These are phyloP conservation scores for Scylla paramamosain DNA, from an alignment of 1,140 invertebrate species.

Conservation along the genomic window DNA sequence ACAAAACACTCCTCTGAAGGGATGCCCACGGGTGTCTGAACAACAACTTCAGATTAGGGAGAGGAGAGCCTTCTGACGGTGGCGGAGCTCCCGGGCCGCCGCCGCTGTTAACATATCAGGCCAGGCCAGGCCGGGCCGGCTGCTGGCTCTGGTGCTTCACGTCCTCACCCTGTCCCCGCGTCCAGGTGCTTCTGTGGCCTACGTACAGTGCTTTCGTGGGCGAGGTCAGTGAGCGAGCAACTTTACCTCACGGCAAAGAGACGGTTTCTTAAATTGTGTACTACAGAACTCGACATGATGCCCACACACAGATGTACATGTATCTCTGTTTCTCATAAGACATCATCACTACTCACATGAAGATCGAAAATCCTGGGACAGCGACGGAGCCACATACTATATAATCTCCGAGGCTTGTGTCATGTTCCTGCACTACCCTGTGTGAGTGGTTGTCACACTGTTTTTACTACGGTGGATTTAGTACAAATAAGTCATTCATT, in stretches of 20 bases:
- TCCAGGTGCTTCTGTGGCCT: slow-evolving; percentile 69
- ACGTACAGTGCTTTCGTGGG: slow-evolving; percentile 40
- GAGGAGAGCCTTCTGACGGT: slow-evolving; percentile 27
- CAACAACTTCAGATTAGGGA: background rate
- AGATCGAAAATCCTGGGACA: slow-evolving; percentile 61
- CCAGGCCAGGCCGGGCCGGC: slow-evolving; percentile 14
- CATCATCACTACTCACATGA: slow-evolving; percentile 49
- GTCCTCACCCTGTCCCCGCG: slow-evolving; percentile 16
- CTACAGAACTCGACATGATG: background rate
- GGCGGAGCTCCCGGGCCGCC: background rate
- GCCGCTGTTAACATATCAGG: slow-evolving; percentile 64
- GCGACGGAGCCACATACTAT: slow-evolving; percentile 61
- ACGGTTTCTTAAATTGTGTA: background rate
- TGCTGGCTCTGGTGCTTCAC: slow-evolving; percentile 42
- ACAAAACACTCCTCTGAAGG: background rate
- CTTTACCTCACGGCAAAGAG: slow-evolving; percentile 32
- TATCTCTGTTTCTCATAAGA: slow-evolving; percentile 36
- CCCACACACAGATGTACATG: slow-evolving; percentile 52
- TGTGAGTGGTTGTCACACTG: slow-evolving; percentile 47
- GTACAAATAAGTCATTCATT: slow-evolving; percentile 73
- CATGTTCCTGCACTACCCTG: slow-evolving; percentile 54
- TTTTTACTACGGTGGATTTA: slow-evolving; percentile 71
- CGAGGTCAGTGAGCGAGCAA: slow-evolving; percentile 51
- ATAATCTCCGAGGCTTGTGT: slow-evolving; percentile 33
- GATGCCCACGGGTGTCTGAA: background rate